Base-by-base conservation (phyloP, 2,888 invertebrate genomes). In the Amphiduros pacificus region DNA sequence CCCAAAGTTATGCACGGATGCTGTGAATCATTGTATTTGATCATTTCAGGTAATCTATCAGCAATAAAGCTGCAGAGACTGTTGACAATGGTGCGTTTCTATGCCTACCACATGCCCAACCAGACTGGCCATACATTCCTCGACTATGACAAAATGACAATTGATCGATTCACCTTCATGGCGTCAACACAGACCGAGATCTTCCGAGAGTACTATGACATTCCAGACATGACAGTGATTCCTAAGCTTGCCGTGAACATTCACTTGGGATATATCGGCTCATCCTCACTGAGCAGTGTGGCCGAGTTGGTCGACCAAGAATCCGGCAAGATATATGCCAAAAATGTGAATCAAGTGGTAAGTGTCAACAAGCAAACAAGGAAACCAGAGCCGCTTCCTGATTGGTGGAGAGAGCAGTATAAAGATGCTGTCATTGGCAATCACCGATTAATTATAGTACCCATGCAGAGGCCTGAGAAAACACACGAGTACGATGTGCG, bases 391-490 rank as follows among this genome's bases (percentile, higher is more conserved):
- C 66, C 73, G 0, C 60, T 77, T 22, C 74, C 77, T 3, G 74
- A 73, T 27, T 76, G 77, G 77, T 79, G 78, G 78, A 69, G 64
- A 36, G 60, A 68, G n/a, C 73, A 75, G 64, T 76, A 76, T 58
- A 64, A 63, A 0, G 55, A 62, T 36, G 58, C 63, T 24, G 71
- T 55, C 64, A 3, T 64, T 55, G 62, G 49, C 36, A 62, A 66
- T 29, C 48, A 63, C 32, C 61, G 73, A 24, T 61, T 77, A 28
- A 70, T 68, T 50, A 63, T 77, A n/a, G 64, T 62, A 5, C 66
- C 64, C 44, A 54, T 72, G 24, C 53, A 53, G 4, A 64, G 65
- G n/a, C 75, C 77, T 22, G 65, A 67, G 9, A 49, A 61, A 5
- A 44, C 5, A n/a, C 36, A 40, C 40, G 27, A 26, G 11, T 63